phyloP scores from a whole-genome alignment of 2,888 invertebrate species.

The Eudemis profundana region DNA sequence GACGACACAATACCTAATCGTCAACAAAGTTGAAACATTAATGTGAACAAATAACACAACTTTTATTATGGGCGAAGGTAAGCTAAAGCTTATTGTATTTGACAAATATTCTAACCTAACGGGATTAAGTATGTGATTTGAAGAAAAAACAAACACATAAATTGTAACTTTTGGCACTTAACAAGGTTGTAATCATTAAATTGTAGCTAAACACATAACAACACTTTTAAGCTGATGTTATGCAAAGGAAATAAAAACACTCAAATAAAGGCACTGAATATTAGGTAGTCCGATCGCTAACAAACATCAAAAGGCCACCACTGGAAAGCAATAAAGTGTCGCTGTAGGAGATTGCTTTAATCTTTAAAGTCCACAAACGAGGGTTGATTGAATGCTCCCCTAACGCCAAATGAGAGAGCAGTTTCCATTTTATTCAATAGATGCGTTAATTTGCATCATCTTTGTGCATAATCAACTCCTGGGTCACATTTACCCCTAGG shows the following conservation, averaged over 20 bases:
- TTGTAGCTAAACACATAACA: constrained; percentile 10
- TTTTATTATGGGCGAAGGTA: no score
- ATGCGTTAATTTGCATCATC: constrained; percentile 83
- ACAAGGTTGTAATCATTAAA: constrained; percentile 2
- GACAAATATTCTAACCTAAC: no score
- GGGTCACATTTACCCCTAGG: constrained; percentile 38
- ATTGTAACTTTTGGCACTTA: constrained; percentile 2
- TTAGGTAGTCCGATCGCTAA: constrained; percentile 70
- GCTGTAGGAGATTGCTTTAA: constrained; percentile 81
- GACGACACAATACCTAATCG: background rate
- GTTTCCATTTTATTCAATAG: constrained; percentile 80
- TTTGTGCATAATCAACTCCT: constrained; percentile 56
- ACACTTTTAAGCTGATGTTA: constrained; percentile 27
- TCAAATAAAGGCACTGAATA: constrained; percentile 60
- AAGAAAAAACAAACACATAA: constrained; percentile 4
- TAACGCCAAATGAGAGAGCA: constrained; percentile 73
- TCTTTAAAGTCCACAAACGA: constrained; percentile 76
- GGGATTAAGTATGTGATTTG: background rate
- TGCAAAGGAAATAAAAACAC: constrained; percentile 52
- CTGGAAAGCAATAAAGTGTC: constrained; percentile 81
- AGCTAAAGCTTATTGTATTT: no score
- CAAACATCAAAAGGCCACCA: constrained; percentile 80
- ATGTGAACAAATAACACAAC: background rate
- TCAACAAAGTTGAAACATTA: background rate
- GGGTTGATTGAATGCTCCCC: constrained; percentile 80